Evolutionary conservation across 2,113 vertebrate species (phyloP), one percentile per base, ranked within the genome.

Genomic region (Labeo rohita): DNA sequence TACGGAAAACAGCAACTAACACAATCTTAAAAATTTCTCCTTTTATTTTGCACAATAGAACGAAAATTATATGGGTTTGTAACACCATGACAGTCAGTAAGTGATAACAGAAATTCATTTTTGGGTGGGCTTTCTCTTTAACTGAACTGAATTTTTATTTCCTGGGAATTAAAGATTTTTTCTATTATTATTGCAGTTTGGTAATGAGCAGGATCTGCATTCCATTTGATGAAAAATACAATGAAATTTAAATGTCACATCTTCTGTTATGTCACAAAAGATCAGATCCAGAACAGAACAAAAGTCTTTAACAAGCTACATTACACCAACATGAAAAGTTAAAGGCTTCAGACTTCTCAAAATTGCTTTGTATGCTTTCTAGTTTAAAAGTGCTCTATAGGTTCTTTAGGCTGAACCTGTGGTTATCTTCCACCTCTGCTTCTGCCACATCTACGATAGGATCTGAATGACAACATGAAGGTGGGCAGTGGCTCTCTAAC

Each of bases 211-310:
- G 28, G 39, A 34, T 47, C n/a, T 84, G 49, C 7, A 6, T 43
- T 2, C 8, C 56, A 61, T 61, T 61, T n/a, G 21, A 3, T 9
- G 8, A 61, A n/a, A n/a, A 61, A 61, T n/a, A 9, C 21, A 70
- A 61, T 63, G 81, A 63, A 77, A 81, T 89, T 90, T 87, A 92
- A 93, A 92, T 92, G 91, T 81, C 92, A 91, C 84, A 68, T 87
- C 89, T 54, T 79, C 45, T 56, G 43, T 83, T 43, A n/a, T 61
- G 76, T 83, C 16, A 8, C 49, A 78, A 45, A 76, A 59, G 75
- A 77, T 47, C 56, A n/a, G 15, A 61, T 56, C 72, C 12, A 56
- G 61, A 36, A 15, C 52, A 73, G 16, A 43, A 82, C 43, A 78
- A 89, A 79, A 79, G 34, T 80, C 18, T 61, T 16, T 72, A 79